These are phyloP conservation scores for Puntigrus tetrazona DNA, from an alignment of 2,113 vertebrate genomes.

Conservation along the genomic window DNA sequence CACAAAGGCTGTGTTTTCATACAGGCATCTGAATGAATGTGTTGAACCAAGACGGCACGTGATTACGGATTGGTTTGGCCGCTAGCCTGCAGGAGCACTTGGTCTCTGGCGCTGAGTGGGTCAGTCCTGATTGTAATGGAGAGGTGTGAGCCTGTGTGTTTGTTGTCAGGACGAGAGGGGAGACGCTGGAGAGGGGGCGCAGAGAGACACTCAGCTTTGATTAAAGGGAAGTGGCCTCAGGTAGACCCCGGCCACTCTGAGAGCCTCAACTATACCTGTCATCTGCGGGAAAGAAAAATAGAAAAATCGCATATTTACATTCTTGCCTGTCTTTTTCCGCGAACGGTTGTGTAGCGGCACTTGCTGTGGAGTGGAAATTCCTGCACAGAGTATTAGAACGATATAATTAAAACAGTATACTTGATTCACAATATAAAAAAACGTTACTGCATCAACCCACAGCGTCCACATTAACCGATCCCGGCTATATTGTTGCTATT, in stretches of 20 bases:
- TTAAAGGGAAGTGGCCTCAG: conserved; percentile 39
- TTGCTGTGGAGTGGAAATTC: background rate
- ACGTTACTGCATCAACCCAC: background rate
- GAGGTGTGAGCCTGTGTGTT: conserved; percentile 51
- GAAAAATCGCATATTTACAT: conserved; percentile 47
- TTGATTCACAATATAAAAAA: background rate
- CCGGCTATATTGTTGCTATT: background rate
- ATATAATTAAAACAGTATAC: no score
- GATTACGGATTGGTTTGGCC: conserved; percentile 51
- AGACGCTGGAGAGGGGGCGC: conserved; percentile 19
- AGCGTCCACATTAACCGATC: background rate
- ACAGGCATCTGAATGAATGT: conserved; percentile 26
- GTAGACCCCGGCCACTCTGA: conserved; percentile 32
- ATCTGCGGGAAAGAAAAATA: conserved; percentile 4
- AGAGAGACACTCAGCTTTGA: conserved; percentile 23
- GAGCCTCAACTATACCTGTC: conserved; percentile 38
- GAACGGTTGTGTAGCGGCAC: background rate
- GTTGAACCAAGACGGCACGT: conserved; percentile 37
- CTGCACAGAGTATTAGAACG: background rate
- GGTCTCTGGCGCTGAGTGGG: conserved; percentile 43
- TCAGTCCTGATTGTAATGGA: conserved; percentile 57
- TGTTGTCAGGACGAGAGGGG: conserved; percentile 46
- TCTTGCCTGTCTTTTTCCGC: background rate
- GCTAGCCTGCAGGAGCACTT: conserved; percentile 37
- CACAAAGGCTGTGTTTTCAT: background rate